phyloP scores from a whole-genome alignment of 2,113 vertebrate species.

The Struthio camelus region DNA sequence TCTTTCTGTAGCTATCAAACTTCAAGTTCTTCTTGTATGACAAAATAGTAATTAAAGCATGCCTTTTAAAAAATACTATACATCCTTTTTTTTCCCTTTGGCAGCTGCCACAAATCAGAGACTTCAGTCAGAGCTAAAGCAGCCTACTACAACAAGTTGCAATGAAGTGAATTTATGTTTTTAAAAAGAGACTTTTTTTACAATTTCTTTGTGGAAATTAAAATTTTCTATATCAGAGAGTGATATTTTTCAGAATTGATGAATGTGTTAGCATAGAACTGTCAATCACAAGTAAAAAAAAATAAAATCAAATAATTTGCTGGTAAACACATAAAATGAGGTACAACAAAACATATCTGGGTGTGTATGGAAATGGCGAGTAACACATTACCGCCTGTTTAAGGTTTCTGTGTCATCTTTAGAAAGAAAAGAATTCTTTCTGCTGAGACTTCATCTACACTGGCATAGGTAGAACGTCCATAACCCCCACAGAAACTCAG shows the following conservation, averaged over 20 bases:
- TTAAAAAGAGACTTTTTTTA: not conserved
- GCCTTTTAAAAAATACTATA: not conserved
- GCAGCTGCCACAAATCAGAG: not conserved
- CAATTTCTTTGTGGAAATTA: not conserved
- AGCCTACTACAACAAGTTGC: not conserved
- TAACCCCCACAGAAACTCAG: not conserved
- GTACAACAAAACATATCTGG: not conserved
- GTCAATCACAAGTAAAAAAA: not conserved
- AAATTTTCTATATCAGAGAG: not conserved
- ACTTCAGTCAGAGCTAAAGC: not conserved
- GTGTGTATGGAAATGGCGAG: not conserved
- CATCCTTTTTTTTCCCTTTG: rapidly evolving
- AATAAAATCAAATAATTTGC: not conserved
- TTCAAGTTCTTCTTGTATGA: not conserved
- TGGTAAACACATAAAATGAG: not conserved
- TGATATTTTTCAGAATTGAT: not conserved
- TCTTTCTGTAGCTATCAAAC: not conserved
- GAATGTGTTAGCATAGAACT: not conserved
- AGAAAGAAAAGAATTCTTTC: not conserved
- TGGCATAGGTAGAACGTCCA: not conserved
- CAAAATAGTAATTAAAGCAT: not conserved
- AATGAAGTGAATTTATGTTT: not conserved
- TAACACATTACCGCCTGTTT: not conserved
- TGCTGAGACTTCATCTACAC: not conserved
- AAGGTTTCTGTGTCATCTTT: not conserved